A percentile compares a stretch with the other conserved stretches of the same genome.
Evolutionary conservation across 1,140 invertebrate genomes (phyloP).

Genomic region (Hermatobates lingyangjiaoensis): DNA sequence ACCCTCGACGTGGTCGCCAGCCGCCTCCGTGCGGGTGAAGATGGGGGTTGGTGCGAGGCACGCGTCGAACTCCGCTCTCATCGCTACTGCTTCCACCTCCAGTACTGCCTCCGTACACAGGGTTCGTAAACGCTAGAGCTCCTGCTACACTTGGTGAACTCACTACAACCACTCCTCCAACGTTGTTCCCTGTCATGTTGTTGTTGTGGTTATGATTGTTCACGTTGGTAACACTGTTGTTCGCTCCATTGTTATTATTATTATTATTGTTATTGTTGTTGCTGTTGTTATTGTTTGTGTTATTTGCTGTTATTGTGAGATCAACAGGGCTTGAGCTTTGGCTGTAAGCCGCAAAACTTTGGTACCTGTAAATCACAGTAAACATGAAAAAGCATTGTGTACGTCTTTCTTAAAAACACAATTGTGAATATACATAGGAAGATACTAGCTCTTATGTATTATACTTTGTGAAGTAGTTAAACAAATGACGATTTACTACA

Average conservation of each 20-base stretch:
- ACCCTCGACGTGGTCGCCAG: background rate
- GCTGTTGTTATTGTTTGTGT: constrained; percentile 10
- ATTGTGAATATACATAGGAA: too few relatives aligned
- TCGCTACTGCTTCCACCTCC: constrained; percentile 26
- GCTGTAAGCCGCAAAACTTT: constrained; percentile 75
- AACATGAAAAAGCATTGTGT: too few relatives aligned
- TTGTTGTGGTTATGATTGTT: constrained; percentile 7
- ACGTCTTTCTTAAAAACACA: too few relatives aligned
- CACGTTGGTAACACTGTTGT: background rate
- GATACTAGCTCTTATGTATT: too few relatives aligned
- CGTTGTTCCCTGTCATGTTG: constrained; percentile 10
- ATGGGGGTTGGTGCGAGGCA: constrained; percentile 20
- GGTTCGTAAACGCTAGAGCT: constrained; percentile 71
- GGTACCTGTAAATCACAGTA: constrained; percentile 33
- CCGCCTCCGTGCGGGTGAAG: constrained; percentile 4
- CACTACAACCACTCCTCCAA: constrained; percentile 6
- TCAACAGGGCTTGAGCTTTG: constrained; percentile 80
- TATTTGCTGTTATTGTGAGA: constrained; percentile 26
- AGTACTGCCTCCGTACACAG: constrained; percentile 37
- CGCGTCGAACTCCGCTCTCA: constrained; percentile 15
- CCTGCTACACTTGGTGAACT: constrained; percentile 21
- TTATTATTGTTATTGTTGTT: constrained; percentile 11
- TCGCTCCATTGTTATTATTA: constrained; percentile 9
- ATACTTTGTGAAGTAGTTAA: too few relatives aligned
- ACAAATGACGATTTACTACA: too few relatives aligned